Base-by-base conservation (phyloP, 2,797 vertebrate genomes). In the Sebastes aleutianus region DNA sequence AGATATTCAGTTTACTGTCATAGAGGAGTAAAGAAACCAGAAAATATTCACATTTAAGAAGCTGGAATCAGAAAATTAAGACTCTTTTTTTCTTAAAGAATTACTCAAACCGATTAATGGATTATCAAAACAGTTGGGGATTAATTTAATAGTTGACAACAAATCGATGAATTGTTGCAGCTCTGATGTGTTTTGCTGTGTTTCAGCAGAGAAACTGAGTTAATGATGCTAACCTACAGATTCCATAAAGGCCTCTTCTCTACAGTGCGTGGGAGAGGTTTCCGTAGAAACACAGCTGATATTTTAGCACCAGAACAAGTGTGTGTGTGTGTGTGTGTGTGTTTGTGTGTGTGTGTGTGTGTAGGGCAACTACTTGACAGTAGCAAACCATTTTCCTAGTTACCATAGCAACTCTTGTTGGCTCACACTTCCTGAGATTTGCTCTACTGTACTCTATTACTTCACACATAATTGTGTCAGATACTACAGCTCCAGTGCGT, bases 361-460 rank as follows among this genome's bases (percentile, higher is more conserved):
- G 56, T 32, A 8, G 16, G 22, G 64, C 69, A 71, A 81, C 58
- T 80, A 66, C 82, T 88, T 88, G 67, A 79, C 70, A 74, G 68
- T 75, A 79, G 54, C 78, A 70, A 76, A 82, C 73, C 76, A 71
- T 80, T 88, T 91, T 83, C 73, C 64, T 63, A 75, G 93, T 94
- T 92, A 84, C 92, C 89, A 89, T 94, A 76, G 92, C 84, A 94
- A 94, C 94, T 71, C 36, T 85, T 77, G 66, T 85, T 76, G 79
- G 78, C 83, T 74, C 31, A 58, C 78, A 76, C 67, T 82, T 91
- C 69, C 75, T 85, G 78, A 88, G 39, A 74, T 73, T 78, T 80
- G 75, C 31, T 75, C 53, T 67, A 69, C 72, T 83, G 70, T 85
- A 77, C 69, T 53, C 1, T 1, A 3, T 53, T 68, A 53, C 57